Percentiles rank a stretch among this genome's conserved stretches.
Conservation (phyloP, 37 sponge, comb jelly and placozoan species). For the Geodia barretti region DNA sequence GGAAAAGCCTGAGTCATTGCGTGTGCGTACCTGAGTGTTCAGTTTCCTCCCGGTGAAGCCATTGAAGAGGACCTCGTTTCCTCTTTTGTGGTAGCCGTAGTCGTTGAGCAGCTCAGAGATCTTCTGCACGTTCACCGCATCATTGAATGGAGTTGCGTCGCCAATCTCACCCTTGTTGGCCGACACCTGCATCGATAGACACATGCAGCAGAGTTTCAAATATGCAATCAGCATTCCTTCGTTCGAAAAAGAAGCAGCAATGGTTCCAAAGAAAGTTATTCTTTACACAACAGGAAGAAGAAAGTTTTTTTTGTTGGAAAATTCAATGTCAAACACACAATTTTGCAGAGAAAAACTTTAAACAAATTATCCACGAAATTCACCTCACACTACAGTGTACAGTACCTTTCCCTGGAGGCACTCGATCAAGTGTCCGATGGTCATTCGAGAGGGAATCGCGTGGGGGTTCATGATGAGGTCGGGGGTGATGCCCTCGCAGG, state of each 20-base stretch:
- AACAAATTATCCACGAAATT: too few relatives aligned
- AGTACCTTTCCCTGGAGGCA: conserved; percentile 98
- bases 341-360: too few relatives aligned
- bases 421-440: conserved; percentile 99
- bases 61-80: conserved; percentile 98
- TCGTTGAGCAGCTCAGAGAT: conserved; percentile 92
- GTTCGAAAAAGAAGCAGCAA: neutral
- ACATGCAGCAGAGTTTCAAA: conserved; percentile 3
- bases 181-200: conserved; percentile 77
- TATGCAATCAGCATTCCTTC: too few relatives aligned
- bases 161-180: conserved; percentile 99
- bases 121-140: conserved; percentile 98
- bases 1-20: too few relatives aligned
- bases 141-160: conserved; percentile 99
- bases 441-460: conserved; percentile 99
- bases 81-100: conserved; percentile 96
- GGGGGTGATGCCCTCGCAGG: conserved; percentile 97
- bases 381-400: too few relatives aligned
- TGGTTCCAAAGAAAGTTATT: neutral
- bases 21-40: conserved; percentile 96
- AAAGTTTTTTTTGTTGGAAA: too few relatives aligned
- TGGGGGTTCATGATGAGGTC: conserved; percentile 99
- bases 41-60: conserved; percentile 99
- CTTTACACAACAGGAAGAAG: neutral
- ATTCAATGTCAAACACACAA: too few relatives aligned